A percentile compares a stretch with the other conserved stretches of the same genome.
phyloP scores from a whole-genome alignment of 2,797 vertebrate genomes.

The Hirundo rustica region DNA sequence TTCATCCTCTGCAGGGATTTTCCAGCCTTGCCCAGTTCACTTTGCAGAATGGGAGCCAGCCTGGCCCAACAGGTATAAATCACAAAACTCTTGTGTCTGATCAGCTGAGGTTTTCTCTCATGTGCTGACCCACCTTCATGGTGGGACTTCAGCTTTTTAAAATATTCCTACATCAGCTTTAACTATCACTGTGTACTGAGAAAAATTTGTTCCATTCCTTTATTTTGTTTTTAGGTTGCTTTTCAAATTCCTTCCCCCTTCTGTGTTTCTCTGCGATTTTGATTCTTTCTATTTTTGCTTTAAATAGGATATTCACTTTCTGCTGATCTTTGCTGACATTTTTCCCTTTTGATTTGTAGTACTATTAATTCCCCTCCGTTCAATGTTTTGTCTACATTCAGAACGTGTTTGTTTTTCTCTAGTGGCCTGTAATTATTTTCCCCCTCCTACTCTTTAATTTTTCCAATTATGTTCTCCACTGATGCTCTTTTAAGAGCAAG shows the following conservation, averaged over 20 bases:
- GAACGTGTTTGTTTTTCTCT: slow-evolving; percentile 38
- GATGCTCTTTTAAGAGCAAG: not conserved
- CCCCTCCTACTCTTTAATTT: not conserved
- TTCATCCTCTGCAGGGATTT: not conserved
- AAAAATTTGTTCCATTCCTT: not conserved
- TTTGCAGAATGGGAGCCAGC: not conserved
- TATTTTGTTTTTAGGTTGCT: not conserved
- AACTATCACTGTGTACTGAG: not conserved
- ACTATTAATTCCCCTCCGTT: slow-evolving; percentile 35
- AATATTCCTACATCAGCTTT: not conserved
- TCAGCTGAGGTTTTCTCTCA: not conserved
- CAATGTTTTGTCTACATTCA: slow-evolving; percentile 55
- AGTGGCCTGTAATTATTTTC: slow-evolving; percentile 21
- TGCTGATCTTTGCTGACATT: slow-evolving; percentile 32
- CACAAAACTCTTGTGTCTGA: not conserved
- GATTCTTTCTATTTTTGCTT: slow-evolving; percentile 7
- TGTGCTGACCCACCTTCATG: not conserved
- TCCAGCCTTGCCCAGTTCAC: not conserved
- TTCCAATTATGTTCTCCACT: not conserved
- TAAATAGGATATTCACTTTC: slow-evolving; percentile 42
- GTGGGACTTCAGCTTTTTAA: not conserved
- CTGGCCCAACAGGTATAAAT: not conserved
- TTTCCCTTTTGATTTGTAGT: slow-evolving; percentile 14
- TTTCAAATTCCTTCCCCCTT: not conserved
- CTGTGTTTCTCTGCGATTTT: not conserved